Percentiles rank a stretch among this genome's conserved stretches.
Conservation (phyloP, 1,140 invertebrate species). For the Hylaeus volcanicus region DNA sequence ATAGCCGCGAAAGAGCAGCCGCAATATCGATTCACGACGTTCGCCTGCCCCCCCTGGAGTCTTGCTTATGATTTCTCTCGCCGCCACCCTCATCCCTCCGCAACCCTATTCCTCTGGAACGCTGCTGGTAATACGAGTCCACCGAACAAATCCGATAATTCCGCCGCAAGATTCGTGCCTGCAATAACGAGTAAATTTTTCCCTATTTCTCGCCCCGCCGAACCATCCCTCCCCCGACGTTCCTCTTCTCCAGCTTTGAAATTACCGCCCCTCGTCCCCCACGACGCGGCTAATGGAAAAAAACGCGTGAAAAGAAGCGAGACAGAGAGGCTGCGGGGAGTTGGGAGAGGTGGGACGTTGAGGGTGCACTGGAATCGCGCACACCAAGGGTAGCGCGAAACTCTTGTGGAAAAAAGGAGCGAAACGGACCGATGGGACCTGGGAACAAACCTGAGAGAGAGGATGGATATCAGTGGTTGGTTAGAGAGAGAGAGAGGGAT, state of each 20-base stretch:
- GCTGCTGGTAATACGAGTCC: constrained; percentile 25
- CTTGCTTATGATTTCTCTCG: constrained; percentile 48
- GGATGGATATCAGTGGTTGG: background rate
- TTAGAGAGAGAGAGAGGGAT: background rate
- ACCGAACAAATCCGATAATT: constrained; percentile 57
- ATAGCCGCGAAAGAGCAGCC: constrained; percentile 18
- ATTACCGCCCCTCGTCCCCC: constrained; percentile 13
- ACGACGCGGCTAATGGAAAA: constrained; percentile 34
- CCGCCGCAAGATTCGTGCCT: constrained; percentile 38
- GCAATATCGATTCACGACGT: constrained; percentile 38
- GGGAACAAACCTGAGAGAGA: background rate
- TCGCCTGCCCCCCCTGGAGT: constrained; percentile 11
- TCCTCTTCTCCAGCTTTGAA: background rate
- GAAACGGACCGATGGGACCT: background rate
- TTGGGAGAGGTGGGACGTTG: background rate
- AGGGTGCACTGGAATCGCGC: background rate
- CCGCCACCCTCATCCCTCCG: background rate
- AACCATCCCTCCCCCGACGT: background rate
- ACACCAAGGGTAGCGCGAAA: background rate
- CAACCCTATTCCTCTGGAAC: background rate
- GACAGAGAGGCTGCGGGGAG: background rate
- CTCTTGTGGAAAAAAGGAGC: background rate
- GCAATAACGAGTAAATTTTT: constrained; percentile 58
- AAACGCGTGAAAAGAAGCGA: background rate
- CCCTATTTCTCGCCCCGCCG: background rate